phyloP scores from a whole-genome alignment of 2,113 vertebrate genomes.

The Charina bottae region DNA sequence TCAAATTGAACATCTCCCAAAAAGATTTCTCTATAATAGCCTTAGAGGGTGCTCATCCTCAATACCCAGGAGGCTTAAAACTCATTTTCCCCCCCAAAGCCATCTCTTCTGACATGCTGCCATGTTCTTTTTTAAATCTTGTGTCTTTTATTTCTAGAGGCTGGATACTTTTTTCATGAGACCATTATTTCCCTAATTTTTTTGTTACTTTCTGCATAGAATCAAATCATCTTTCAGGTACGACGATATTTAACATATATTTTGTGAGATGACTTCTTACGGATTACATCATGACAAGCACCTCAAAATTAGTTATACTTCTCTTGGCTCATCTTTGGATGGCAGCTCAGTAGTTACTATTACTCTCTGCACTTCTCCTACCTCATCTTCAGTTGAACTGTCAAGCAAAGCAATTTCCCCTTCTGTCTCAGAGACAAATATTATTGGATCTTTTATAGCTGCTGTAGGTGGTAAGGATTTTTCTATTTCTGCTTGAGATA shows the following conservation, averaged over 20 bases:
- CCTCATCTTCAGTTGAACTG: not conserved
- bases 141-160: not conserved
- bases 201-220: not conserved
- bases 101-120: not conserved
- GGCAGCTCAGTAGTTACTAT: not conserved
- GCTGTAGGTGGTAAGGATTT: not conserved
- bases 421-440: not conserved
- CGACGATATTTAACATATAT: not conserved
- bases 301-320: not conserved
- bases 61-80: not conserved
- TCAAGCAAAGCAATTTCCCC: not conserved
- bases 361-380: not conserved
- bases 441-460: not conserved
- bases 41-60: not conserved
- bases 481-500: not conserved
- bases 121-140: not conserved
- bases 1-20: not conserved
- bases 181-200: not conserved
- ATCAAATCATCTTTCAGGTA: not conserved
- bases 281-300: not conserved
- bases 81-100: not conserved
- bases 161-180: not conserved
- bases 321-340: not conserved
- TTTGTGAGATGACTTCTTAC: not conserved
- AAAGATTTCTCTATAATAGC: not conserved